Evolutionary conservation across 2,888 invertebrate genomes (phyloP).

Genomic region (Diaphora mendica): DNA sequence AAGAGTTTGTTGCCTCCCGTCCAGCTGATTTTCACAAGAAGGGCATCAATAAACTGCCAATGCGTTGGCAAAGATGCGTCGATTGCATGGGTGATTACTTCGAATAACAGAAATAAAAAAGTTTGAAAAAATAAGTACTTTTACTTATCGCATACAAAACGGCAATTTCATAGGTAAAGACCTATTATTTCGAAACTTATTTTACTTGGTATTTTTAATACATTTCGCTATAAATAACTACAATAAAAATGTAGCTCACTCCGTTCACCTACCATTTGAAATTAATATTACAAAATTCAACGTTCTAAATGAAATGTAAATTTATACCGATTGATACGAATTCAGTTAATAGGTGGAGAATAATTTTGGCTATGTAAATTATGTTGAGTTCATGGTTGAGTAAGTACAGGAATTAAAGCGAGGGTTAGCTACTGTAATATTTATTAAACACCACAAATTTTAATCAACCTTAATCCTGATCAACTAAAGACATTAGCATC

Average conservation of each 20-base stretch:
- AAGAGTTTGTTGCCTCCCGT: too few relatives aligned
- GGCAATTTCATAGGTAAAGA: too few relatives aligned
- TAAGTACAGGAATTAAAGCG: constrained; percentile 55
- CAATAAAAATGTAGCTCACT: constrained; percentile 5
- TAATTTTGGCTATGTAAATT: constrained; percentile 55
- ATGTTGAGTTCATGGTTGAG: constrained; percentile 48
- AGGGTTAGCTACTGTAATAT: constrained; percentile 16
- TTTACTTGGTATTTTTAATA: neutral
- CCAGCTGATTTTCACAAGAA: too few relatives aligned
- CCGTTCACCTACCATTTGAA: constrained; percentile 6
- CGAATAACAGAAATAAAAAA: too few relatives aligned
- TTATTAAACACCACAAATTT: constrained; percentile 10
- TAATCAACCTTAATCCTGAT: constrained; percentile 14
- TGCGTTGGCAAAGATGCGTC: too few relatives aligned
- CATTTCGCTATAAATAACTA: neutral
- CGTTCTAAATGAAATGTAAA: constrained; percentile 41
- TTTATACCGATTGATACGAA: constrained; percentile 47
- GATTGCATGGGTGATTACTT: too few relatives aligned
- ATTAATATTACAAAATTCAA: constrained; percentile 25
- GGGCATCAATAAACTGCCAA: too few relatives aligned
- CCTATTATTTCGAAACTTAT: neutral
- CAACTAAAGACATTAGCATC: neutral
- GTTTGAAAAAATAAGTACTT: too few relatives aligned
- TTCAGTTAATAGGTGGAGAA: constrained; percentile 40
- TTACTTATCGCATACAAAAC: too few relatives aligned